Base-by-base conservation (phyloP, 2,888 invertebrate genomes). In the Volucella inflata region DNA sequence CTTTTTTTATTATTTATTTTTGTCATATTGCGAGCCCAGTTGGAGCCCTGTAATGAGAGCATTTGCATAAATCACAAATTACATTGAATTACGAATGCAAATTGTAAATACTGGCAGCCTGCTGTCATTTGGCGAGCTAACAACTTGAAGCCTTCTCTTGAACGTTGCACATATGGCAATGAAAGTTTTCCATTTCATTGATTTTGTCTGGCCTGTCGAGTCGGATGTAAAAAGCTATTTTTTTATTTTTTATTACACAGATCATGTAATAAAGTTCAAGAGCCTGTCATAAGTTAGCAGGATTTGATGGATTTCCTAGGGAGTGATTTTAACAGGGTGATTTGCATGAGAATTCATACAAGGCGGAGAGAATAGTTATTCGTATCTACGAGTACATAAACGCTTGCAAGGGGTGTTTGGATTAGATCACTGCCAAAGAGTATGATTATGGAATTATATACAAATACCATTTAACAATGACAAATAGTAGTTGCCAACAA, bases 21-120 rank as follows among this genome's bases (percentile, higher is more conserved):
- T 53, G 62, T 72, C 55, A 72, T 72, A n/a, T 55, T 44, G 46
- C 36, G 36, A 46, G 16, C 74, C 36, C 82, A 72, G 71, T 68
- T 71, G 71, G 65, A 59, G 50, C 62, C 67, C 53, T 77, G 70
- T 68, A 83, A 83, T 68, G 64, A 75, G 83, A 59, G 51, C 74
- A 84, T 79, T 84, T 84, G 79, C 79, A 84, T 84, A 79, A 84
- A 84, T 79, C 71, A 84, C 83, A 84, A 79, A 74, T 74, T 68
- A 74, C 44, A 68, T 68, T 51, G 60, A 60, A 42, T 70, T 76
- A 51, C 38, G 72, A 50, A 78, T 83, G 78, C 68, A 83, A 83
- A 83, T 83, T 78, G 60, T 74, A 59, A 84, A 79, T 74, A 84
- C 79, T 72, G 48, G 78, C 83, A 74, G 79, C 79, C 68, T 65